Conservation (phyloP, 2,113 vertebrate genomes). For the Phyllostomus discolor region DNA sequence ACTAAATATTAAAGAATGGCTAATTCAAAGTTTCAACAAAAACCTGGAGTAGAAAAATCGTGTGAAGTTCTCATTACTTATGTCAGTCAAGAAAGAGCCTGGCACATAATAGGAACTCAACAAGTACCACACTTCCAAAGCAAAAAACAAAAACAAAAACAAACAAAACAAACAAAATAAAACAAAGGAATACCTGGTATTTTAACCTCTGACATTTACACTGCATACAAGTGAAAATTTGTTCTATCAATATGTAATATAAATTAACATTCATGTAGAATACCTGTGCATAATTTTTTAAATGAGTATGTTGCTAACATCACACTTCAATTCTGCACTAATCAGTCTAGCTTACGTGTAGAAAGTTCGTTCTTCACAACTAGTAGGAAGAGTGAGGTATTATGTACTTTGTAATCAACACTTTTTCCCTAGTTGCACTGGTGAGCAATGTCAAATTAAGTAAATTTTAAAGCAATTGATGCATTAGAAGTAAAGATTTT, state of each 20-base stretch:
- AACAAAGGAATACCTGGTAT: background rate
- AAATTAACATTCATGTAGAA: background rate
- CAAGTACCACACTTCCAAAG: background rate
- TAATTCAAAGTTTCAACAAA: constrained; percentile 41
- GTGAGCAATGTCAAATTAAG: constrained; percentile 32
- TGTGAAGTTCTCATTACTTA: constrained; percentile 21
- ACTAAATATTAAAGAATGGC: constrained; percentile 39
- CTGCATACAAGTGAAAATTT: background rate
- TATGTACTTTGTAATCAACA: background rate
- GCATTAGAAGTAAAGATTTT: background rate
- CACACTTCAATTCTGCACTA: background rate
- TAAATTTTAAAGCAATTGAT: constrained; percentile 30
- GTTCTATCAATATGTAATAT: background rate
- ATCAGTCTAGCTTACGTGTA: background rate
- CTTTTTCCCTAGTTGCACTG: background rate
- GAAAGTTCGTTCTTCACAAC: background rate
- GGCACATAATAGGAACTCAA: background rate
- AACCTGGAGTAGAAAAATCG: constrained; percentile 41
- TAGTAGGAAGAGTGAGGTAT: background rate
- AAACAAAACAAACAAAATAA: background rate
- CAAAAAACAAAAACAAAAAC: background rate
- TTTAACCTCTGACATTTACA: constrained; percentile 12
- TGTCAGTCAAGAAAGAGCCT: constrained; percentile 43
- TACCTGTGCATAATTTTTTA: background rate
- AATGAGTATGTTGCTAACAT: background rate